A percentile compares a stretch with the other conserved stretches of the same genome.
These are phyloP conservation scores for Microhierax caerulescens DNA, from an alignment of 2,797 vertebrate species.

Conservation along the genomic window DNA sequence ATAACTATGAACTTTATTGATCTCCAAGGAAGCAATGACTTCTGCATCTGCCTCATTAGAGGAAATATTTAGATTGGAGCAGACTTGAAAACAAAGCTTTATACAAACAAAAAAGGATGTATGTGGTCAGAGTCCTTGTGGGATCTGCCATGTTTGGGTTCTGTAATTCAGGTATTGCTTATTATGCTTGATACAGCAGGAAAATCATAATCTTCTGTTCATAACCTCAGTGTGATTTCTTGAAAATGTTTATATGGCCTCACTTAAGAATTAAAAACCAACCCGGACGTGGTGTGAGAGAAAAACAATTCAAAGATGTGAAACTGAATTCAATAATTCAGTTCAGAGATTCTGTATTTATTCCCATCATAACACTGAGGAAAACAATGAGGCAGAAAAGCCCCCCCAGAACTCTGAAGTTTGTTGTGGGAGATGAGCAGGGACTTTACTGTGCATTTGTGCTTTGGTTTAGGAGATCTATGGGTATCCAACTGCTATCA, in stretches of 20 bases:
- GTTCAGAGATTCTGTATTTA: not conserved
- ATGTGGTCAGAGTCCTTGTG: not conserved
- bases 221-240: not conserved
- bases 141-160: not conserved
- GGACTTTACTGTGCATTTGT: not conserved
- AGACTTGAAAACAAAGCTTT: not conserved
- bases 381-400: not conserved
- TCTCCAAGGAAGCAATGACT: not conserved
- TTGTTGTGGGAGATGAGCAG: accelerated
- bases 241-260: not conserved
- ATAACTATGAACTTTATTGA: slow-evolving; percentile 5
- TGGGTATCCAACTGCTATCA: not conserved
- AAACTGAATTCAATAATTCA: not conserved
- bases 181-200: not conserved
- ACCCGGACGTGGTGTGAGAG: not conserved
- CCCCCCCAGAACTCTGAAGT: not conserved
- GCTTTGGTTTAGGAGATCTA: not conserved
- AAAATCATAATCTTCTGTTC: not conserved
- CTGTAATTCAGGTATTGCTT: not conserved
- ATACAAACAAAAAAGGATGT: not conserved
- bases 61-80: not conserved
- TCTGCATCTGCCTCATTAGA: not conserved
- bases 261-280: not conserved
- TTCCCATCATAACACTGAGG: not conserved
- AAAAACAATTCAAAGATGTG: not conserved